Base-by-base conservation (phyloP, 2,113 vertebrate genomes). In the Calonectris borealis region DNA sequence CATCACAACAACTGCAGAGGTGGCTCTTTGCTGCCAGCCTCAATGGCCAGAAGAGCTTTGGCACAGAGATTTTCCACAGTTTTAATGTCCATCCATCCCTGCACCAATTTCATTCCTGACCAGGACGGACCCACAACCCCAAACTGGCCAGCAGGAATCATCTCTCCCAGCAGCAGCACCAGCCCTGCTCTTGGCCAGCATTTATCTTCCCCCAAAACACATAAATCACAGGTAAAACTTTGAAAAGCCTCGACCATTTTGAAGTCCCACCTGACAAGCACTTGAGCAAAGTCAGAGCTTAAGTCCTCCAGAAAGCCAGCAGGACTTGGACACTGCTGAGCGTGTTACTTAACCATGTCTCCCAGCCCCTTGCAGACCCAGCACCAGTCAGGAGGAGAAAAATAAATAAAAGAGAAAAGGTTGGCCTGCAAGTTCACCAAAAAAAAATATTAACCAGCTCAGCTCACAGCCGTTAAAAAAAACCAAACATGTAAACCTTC, bases 211-310 rank as follows among this genome's bases (percentile, higher is more conserved):
- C 65, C 51, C 65, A 10, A 52, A 32, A 36, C 14, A 69, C 19
- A 60, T 3, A 83, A 90, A 68, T 26, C 36, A 25, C 0, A 3
- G 32, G 36, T 29, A 32, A 79, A 84, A 81, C n/a, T 51, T 70
- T 3, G 7, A 21, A 83, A 76, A 55, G 44, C 64, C 40, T 57
- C 7, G 0, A n/a, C 12, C 0, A 0, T 83, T 86, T 52, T 3
- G 1, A 55, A 68, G 34, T 66, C n/a, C 31, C n/a, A n/a, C n/a
- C 17, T 2, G 2, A 75, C 44, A 62, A 78, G 34, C 58, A 24
- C 55, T 31, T 22, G 21, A 71, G 49, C 16, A 22, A 81, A 77
- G 18, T 34, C 60, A 46, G 57, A 83, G 42, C 26, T 66, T 4
- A 44, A 55, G n/a, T 5, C 16, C 51, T 46, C 12, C 32, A 18